Evolutionary conservation across 2,888 invertebrate genomes (phyloP), one percentile per base, ranked within the genome.

Genomic region (Bellardia pandia): DNA sequence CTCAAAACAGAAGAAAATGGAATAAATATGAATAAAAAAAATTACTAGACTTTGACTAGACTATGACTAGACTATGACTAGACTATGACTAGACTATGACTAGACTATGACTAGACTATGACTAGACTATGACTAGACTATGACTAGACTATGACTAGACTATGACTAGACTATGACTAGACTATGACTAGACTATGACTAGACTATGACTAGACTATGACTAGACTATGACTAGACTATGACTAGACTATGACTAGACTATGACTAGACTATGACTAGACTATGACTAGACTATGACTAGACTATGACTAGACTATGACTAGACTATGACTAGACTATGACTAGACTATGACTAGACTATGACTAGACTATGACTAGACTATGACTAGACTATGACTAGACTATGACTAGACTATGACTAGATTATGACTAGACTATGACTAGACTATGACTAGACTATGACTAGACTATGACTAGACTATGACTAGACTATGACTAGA

Each of bases 261-360:
- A 56, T 16, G 16, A 56, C 56, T 56, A 16, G 16, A 56, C 56
- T 56, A 56, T 16, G 16, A 56, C 56, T 56, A 16, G 16, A 56
- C 56, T 56, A 56, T 16, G 16, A 56, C 56, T 56, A 16, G 16
- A 16, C 56, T 56, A 56, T 16, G 16, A 56, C 56, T 56, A 16
- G 16, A 56, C 56, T 56, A 56, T 16, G 16, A 56, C 56, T 56
- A 16, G 16, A 56, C 56, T 56, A 56, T 16, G 16, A 56, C 56
- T 56, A 16, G 16, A 56, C 56, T 56, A 56, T 56, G 16, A 56
- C 56, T 56, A 16, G 16, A 56, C 23, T 56, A 56, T 16, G 16
- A 56, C 56, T 56, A 16, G 16, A 56, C 56, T 56, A 56, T 16
- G 16, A 56, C 56, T 56, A 16, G 16, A 56, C 56, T 56, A 56